Percentiles rank a stretch among this genome's conserved stretches.
Conservation (phyloP, 2,888 invertebrate genomes). For the Dryomyza anilis region DNA sequence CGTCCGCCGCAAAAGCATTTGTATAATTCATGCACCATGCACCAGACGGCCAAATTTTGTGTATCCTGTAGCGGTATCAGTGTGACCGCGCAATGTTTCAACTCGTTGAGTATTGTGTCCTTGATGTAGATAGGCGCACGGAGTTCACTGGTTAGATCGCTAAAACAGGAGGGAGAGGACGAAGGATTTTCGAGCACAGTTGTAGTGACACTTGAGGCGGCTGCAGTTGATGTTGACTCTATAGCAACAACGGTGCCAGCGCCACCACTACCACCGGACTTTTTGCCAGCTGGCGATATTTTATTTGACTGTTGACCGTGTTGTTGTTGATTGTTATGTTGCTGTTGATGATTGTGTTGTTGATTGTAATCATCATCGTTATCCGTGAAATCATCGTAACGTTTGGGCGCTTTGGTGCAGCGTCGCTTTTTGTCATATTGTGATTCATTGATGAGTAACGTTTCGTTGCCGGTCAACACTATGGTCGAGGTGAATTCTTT, state of each 20-base stretch:
- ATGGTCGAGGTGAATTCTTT: conserved; percentile 76
- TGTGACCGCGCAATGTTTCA: conserved; percentile 53
- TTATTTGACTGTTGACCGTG: too few relatives aligned
- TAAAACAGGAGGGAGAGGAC: conserved; percentile 14
- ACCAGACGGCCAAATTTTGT: conserved; percentile 67
- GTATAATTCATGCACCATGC: conserved; percentile 70
- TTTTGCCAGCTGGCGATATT: conserved; percentile 28
- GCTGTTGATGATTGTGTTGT: conserved; percentile 25
- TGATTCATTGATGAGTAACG: conserved; percentile 67
- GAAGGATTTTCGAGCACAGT: conserved; percentile 15
- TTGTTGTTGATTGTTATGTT: too few relatives aligned
- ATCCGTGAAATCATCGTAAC: conserved; percentile 64
- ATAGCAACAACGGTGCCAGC: conserved; percentile 30
- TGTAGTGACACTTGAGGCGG: conserved; percentile 1
- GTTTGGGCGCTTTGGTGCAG: conserved; percentile 67
- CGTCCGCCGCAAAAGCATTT: conserved; percentile 69
- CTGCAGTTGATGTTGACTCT: conserved; percentile 19
- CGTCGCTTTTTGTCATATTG: conserved; percentile 63
- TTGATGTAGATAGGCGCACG: conserved; percentile 42
- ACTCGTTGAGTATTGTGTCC: conserved; percentile 43
- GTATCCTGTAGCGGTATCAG: conserved; percentile 50
- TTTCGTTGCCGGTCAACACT: conserved; percentile 69
- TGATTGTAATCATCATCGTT: conserved; percentile 40
- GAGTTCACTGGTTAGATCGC: conserved; percentile 32
- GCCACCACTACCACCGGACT: conserved; percentile 20